These are phyloP conservation scores for Eidolon dupreanum DNA, from an alignment of 2,797 vertebrate genomes.

Conservation along the genomic window DNA sequence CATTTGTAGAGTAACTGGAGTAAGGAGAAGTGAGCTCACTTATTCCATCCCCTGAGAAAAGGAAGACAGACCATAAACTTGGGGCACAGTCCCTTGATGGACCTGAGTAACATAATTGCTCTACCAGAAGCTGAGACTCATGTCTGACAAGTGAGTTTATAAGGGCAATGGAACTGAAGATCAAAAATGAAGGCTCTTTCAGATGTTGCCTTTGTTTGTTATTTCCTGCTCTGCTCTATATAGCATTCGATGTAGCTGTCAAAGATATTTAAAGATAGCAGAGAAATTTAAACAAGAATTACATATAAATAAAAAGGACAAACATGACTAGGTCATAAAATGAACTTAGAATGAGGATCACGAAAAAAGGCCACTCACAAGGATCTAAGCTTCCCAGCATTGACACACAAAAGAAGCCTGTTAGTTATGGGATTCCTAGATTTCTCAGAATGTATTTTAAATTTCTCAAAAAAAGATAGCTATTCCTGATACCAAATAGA, in stretches of 20 bases:
- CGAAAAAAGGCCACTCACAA: neutral
- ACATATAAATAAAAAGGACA: neutral
- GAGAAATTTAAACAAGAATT: neutral
- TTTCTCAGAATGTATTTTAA: neutral
- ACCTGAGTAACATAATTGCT: neutral
- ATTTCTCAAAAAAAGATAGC: slow-evolving; percentile 16
- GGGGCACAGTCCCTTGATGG: neutral
- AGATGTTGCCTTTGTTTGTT: neutral
- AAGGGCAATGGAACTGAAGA: neutral
- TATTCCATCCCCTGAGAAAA: neutral
- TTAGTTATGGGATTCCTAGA: neutral
- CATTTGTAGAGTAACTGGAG: neutral
- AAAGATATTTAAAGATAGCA: slow-evolving; percentile 11
- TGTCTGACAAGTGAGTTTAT: neutral
- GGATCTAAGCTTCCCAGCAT: neutral
- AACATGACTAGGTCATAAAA: neutral
- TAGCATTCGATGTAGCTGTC: neutral
- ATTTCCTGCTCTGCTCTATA: neutral
- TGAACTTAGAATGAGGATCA: neutral
- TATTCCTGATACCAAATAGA: slow-evolving; percentile 16
- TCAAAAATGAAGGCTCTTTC: neutral
- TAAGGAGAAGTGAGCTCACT: neutral
- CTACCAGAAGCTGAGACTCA: neutral
- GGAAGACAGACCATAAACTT: neutral
- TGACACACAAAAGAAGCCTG: neutral